A percentile compares a stretch with the other conserved stretches of the same genome.
phyloP scores from a whole-genome alignment of 2,888 invertebrate genomes.

The Napeogenes inachia region DNA sequence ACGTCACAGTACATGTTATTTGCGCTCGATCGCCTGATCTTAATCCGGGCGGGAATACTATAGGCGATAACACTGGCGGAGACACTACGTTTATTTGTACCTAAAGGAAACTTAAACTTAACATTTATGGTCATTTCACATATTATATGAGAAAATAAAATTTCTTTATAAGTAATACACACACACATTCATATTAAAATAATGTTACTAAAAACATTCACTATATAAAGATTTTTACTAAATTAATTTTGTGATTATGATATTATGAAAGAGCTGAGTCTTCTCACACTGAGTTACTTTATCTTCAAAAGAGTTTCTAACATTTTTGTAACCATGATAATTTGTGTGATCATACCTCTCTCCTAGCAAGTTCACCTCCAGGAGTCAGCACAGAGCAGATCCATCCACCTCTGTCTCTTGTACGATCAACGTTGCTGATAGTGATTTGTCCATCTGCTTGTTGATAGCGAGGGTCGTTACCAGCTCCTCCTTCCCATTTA shows the following conservation, averaged over 20 bases:
- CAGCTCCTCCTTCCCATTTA: conserved; percentile 80
- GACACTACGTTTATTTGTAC: conserved; percentile 70
- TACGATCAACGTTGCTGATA: conserved; percentile 79
- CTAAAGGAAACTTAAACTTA: conserved; percentile 35
- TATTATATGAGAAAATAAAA: not conserved
- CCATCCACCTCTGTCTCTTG: conserved; percentile 86
- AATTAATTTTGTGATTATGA: too few relatives aligned
- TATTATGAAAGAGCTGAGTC: too few relatives aligned
- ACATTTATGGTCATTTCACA: not conserved
- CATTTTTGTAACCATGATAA: not conserved
- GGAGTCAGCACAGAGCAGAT: conserved; percentile 86
- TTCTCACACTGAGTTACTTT: not conserved
- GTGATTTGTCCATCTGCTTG: conserved; percentile 78
- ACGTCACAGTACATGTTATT: conserved; percentile 89
- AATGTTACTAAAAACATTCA: too few relatives aligned
- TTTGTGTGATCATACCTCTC: conserved; percentile 73
- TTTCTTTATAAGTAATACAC: too few relatives aligned
- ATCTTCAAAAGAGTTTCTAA: not conserved
- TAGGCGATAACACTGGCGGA: conserved; percentile 91
- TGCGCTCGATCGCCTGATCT: conserved; percentile 87
- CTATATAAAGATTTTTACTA: too few relatives aligned
- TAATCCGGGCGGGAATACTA: conserved; percentile 87
- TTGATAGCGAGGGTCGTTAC: conserved; percentile 70
- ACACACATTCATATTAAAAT: too few relatives aligned
- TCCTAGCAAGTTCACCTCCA: conserved; percentile 85